These are phyloP conservation scores for Lucinisca nassula DNA, from an alignment of 2,888 invertebrate species.

Conservation along the genomic window DNA sequence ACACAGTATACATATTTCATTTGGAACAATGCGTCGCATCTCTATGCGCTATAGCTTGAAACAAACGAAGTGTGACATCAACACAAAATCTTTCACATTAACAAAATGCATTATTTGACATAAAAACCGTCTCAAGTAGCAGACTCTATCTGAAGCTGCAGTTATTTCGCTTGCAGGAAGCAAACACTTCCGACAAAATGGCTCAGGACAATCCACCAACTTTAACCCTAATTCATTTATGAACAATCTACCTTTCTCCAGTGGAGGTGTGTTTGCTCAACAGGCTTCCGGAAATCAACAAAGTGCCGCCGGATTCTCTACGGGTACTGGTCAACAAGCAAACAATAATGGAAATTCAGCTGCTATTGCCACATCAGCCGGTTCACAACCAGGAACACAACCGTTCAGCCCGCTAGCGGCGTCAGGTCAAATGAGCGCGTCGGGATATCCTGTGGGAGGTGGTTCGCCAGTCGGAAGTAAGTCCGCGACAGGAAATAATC, in stretches of 20 bases:
- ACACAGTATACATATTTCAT: no score
- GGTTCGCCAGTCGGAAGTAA: background rate
- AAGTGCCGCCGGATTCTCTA: constrained; percentile 1
- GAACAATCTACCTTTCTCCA: constrained; percentile 25
- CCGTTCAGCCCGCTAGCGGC: constrained; percentile 35
- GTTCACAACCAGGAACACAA: constrained; percentile 5
- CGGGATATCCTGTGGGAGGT: constrained; percentile 28
- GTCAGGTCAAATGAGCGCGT: constrained; percentile 38
- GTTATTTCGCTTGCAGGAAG: background rate
- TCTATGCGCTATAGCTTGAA: no score
- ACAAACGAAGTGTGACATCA: no score
- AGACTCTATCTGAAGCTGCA: no score
- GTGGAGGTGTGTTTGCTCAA: constrained; percentile 7
- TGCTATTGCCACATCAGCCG: background rate
- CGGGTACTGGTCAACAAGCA: background rate
- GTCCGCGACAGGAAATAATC: constrained; percentile 16
- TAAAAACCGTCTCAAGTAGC: no score
- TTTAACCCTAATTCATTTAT: constrained; percentile 25
- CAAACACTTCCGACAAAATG: background rate
- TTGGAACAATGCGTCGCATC: no score
- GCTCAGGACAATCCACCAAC: background rate
- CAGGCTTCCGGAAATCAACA: constrained; percentile 4
- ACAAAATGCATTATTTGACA: no score
- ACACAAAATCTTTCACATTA: no score
- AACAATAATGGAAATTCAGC: background rate